Evolutionary conservation across 2,888 invertebrate genomes (phyloP).

Genomic region (Trichopoda pennipes): DNA sequence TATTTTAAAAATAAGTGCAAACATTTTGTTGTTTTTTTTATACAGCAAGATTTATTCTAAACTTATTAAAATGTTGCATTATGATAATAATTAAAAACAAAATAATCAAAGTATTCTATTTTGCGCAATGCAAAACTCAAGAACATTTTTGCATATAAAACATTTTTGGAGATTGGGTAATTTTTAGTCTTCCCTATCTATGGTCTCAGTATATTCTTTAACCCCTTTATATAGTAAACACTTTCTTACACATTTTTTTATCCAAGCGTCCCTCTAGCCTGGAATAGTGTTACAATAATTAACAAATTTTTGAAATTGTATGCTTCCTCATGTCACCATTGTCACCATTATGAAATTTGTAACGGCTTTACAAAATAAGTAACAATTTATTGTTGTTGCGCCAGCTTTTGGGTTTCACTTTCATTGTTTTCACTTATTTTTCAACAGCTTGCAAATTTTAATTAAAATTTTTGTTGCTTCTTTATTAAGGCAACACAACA

Average conservation of each 20-base stretch:
- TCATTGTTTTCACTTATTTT: constrained; percentile 12
- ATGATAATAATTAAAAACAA: too few relatives aligned
- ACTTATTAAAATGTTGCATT: too few relatives aligned
- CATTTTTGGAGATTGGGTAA: too few relatives aligned
- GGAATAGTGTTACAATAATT: not conserved
- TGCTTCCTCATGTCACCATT: not conserved
- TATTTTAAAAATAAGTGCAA: too few relatives aligned
- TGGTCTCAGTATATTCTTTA: too few relatives aligned
- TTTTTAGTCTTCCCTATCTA: too few relatives aligned
- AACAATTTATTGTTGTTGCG: constrained; percentile 1
- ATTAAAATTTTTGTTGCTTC: constrained; percentile 25
- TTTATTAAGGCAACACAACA: not conserved
- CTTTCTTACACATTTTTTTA: not conserved
- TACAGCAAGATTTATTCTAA: too few relatives aligned
- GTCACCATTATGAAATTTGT: too few relatives aligned
- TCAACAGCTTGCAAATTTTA: constrained; percentile 29
- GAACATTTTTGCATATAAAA: too few relatives aligned
- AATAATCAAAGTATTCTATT: too few relatives aligned
- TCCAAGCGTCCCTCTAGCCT: not conserved
- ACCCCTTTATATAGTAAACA: not conserved
- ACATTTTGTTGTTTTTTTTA: too few relatives aligned
- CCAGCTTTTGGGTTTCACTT: constrained; percentile 48
- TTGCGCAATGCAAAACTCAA: too few relatives aligned
- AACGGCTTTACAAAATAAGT: not conserved
- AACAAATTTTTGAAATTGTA: constrained; percentile 25